Base-by-base conservation (phyloP, 2,888 invertebrate genomes). In the Pecten maximus region DNA sequence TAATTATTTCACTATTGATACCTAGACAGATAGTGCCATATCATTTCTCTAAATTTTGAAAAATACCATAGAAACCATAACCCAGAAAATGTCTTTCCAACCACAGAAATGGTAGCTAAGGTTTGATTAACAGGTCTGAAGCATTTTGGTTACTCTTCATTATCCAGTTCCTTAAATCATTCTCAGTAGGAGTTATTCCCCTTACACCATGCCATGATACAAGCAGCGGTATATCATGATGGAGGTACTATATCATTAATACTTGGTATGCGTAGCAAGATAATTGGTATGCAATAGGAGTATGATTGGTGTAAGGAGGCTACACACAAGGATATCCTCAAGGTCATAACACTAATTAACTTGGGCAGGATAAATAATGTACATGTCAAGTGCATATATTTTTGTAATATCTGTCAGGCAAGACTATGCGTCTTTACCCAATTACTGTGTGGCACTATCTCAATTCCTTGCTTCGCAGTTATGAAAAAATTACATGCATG, bases 401-500 rank as follows among this genome's bases (percentile, higher is more conserved):
- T 74, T 74, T 74, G 74, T 74, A 74, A 74, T 74, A 74, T 35
- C 74, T 74, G 74, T 74, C 74, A 28, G 74, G 35, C 74, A 74
- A 74, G 74, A 74, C 74, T 74, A 74, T 74, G 74, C 35, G 74
- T 74, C 74, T 74, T 74, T 28, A 74, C 74, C 74, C 74, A 74
- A 74, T 74, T 74, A 74, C 74, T 2, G 10, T n/a, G n/a, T 12
- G 35, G 74, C 35, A 35, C 35, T 74, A 74, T 28, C 35, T 12
- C 35, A 35, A 74, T 74, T 35, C 74, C 35, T 74, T 35, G 35
- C 74, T 8, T 74, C 35, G 74, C 74, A 74, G 74, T 74, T 74
- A 74, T 74, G 35, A 74, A 16, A 74, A 74, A 74, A 74, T 74
- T 74, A 28, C 74, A 74, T 74, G 74, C 74, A 74, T 74, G 74